These are phyloP conservation scores for Vannuccia rotundouncinata DNA, from an alignment of 2,888 invertebrate genomes.

Conservation along the genomic window DNA sequence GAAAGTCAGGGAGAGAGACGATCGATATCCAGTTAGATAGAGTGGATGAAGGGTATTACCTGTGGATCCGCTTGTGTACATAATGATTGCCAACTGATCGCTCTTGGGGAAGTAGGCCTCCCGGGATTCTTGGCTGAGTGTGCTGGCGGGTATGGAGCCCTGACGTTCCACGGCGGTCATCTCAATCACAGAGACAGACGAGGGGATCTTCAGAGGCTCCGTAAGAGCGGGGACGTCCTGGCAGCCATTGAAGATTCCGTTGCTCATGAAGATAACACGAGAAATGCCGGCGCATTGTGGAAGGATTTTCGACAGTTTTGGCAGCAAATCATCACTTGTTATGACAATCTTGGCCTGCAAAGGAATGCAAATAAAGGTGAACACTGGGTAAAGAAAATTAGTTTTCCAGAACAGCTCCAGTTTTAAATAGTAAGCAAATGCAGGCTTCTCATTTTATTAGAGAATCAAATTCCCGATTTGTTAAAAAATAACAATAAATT, in stretches of 20 bases:
- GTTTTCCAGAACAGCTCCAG: no score
- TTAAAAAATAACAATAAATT: no score
- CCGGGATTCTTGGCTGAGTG: no score
- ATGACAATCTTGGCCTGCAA: neutral
- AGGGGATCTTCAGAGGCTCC: neutral
- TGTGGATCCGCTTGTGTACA: constrained; percentile 19
- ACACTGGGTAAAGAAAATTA: no score
- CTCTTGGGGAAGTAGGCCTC: no score
- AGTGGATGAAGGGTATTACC: no score
- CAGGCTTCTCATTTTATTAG: no score
- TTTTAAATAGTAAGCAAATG: no score
- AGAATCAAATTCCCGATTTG: no score
- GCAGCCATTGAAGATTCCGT: neutral
- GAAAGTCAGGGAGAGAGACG: no score
- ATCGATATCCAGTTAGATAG: no score
- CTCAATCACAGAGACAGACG: neutral
- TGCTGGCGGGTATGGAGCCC: neutral
- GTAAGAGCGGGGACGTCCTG: neutral
- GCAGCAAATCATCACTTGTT: neutral
- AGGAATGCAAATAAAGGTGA: no score
- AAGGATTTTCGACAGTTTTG: neutral
- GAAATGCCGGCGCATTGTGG: neutral
- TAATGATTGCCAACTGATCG: neutral
- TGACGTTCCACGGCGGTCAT: neutral
- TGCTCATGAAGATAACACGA: neutral